Evolutionary conservation across 2,888 invertebrate species (phyloP), one percentile per base, ranked within the genome.

Genomic region (Troides aeacus): DNA sequence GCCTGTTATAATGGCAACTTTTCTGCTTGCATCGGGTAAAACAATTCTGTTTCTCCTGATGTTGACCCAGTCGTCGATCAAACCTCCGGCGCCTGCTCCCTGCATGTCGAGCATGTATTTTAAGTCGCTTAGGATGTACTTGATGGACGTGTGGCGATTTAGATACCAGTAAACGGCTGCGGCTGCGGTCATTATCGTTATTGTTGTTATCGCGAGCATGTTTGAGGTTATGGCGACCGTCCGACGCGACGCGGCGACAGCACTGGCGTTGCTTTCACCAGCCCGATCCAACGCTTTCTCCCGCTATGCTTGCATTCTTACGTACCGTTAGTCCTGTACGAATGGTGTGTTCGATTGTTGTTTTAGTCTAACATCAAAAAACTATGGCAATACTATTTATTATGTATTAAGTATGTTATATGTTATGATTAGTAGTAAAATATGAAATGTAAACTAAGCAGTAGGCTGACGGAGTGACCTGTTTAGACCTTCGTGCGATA

Each of bases 1-100:
- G 62, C 98, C 98, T 15, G 98, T 98, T 72, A 98, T 94, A 66
- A 98, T 94, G 71, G 96, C 97, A 69, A 96, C 90, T 88, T 95
- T 94, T 67, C 94, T 95, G 57, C 92, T 92, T 80, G 94, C 94
- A 68, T 93, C 93, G 76, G 94, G 93, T 77, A 95, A 90, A 80
- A 93, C 96, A 87, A 93, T 77, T 84, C 91, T 94, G 84, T 95
- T 95, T 72, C 89, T 85, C 71, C 88, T 84, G 39, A 91, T 85
- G 79, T 93, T 93, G 36, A 94, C 77, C 83, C 93, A 86, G 84
- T 95, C 95, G 78, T 94, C 94, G 72, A 95, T 81, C 50, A 95
- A 81, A 18, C 94, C 94, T 68, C 88, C 93, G 6, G 87, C 87
- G 69, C 95, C 95, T 62, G 95, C 85, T 71, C 94, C 85, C 79